Conservation (phyloP, 2,888 invertebrate genomes). For the Eristalis tenax region DNA sequence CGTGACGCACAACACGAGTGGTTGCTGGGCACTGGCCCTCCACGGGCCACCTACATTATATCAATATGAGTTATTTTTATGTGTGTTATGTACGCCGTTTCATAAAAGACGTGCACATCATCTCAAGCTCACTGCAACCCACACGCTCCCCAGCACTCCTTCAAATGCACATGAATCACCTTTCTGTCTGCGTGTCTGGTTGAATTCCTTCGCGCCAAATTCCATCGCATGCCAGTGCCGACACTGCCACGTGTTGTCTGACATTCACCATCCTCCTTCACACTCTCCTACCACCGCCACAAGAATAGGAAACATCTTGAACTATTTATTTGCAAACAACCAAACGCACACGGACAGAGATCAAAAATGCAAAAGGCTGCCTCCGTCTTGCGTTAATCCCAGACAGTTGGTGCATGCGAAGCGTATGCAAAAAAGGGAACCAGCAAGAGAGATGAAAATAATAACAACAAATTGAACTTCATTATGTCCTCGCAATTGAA, state of each 20-base stretch:
- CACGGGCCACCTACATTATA: no score
- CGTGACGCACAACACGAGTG: no score
- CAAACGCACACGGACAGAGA: background rate
- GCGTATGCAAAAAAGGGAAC: slow-evolving; percentile 27
- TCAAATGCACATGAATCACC: background rate
- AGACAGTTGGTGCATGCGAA: slow-evolving; percentile 47
- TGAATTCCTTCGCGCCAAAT: background rate
- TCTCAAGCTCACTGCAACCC: no score
- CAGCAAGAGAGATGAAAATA: background rate
- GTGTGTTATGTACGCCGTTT: no score
- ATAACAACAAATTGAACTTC: slow-evolving; percentile 35
- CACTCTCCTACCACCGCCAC: background rate
- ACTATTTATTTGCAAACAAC: slow-evolving; percentile 12
- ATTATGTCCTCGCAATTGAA: slow-evolving; percentile 18
- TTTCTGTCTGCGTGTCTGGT: background rate
- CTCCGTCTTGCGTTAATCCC: slow-evolving; percentile 50
- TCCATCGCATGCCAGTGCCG: background rate
- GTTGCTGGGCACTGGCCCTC: no score
- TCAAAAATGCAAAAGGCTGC: background rate
- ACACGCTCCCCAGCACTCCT: background rate
- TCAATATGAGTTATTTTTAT: no score
- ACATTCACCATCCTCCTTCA: background rate
- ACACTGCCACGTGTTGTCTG: background rate
- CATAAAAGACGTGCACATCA: no score
- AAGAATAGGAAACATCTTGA: slow-evolving; percentile 26